Base-by-base conservation (phyloP, 1,140 invertebrate species). In the Cherax destructor region DNA sequence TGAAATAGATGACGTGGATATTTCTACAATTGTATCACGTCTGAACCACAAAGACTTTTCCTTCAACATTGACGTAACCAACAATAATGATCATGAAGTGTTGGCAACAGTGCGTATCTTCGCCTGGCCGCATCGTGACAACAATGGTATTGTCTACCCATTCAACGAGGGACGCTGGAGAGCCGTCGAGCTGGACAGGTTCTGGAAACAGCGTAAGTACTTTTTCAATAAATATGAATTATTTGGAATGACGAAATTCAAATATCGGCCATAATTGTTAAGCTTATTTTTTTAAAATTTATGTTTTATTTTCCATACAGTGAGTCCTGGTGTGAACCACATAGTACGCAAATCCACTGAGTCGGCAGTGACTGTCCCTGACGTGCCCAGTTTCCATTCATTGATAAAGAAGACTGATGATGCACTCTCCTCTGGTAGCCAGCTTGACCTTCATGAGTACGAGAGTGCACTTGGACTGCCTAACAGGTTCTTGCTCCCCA, bases 401-500 rank as follows among this genome's bases (percentile, higher is more conserved):
- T 69, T 92, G 47, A 81, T 84, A n/a, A 30, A 83, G 24, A 78
- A 83, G 72, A 74, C 91, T 49, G 86, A 88, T 4, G 76, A 83
- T 18, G 91, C 91, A 49, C 41, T 84, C 9, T 24, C 72, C 24
- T n/a, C 56, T 3, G 21, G 13, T 56, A 24, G n/a, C 18, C 24
- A 80, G 30, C 61, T 88, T 21, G 52, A 84, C 76, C 76, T 84
- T 24, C 50, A 86, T 16, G 6, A 94, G 94, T 94, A 95, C 78
- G 94, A 95, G 56, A 94, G 95, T 72, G 93, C 95, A 93, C 95
- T 95, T 92, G 95, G 96, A 78, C 96, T 96, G 95, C 96, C 96
- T 72, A 95, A 95, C 92, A 95, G 96, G 84, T 93, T 96, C 56
- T 92, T 95, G 49, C 93, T 96, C 49, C 96, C 96, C 49, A 96